phyloP scores from a whole-genome alignment of 1,140 invertebrate species.

The Choristoneura fumiferana region DNA sequence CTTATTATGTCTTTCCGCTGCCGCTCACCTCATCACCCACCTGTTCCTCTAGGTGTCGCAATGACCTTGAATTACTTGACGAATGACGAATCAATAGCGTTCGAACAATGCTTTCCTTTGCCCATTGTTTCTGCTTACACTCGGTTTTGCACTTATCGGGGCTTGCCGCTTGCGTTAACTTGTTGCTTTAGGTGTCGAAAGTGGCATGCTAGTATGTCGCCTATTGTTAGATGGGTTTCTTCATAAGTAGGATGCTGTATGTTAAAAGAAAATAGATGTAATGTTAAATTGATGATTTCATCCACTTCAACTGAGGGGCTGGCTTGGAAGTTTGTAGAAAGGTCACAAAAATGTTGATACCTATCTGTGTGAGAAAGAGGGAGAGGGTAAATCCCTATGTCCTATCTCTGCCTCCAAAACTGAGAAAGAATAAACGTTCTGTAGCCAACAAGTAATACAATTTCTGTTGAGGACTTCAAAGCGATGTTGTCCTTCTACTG shows the following conservation, averaged over 20 bases:
- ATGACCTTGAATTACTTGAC: constrained; percentile 2
- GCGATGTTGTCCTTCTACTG: too few relatives aligned
- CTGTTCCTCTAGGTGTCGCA: constrained; percentile 2
- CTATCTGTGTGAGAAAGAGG: too few relatives aligned
- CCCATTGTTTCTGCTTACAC: constrained; percentile 13
- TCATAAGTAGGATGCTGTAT: neutral
- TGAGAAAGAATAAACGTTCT: too few relatives aligned
- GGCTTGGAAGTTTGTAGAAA: too few relatives aligned
- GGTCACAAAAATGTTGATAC: too few relatives aligned
- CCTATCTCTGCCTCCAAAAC: too few relatives aligned
- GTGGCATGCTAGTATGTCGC: constrained; percentile 2
- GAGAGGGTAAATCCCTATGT: too few relatives aligned
- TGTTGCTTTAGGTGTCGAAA: neutral
- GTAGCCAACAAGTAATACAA: too few relatives aligned
- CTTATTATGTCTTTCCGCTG: neutral
- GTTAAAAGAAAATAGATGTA: neutral
- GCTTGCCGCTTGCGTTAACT: neutral
- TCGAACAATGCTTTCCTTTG: constrained; percentile 10
- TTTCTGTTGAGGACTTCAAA: too few relatives aligned
- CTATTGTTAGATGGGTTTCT: constrained; percentile 4
- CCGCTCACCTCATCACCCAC: neutral
- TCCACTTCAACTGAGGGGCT: too few relatives aligned
- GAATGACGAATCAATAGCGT: constrained; percentile 12
- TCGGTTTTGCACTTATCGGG: constrained; percentile 13
- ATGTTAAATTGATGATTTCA: neutral